Conservation (phyloP, 2,113 vertebrate species). For the Mustela lutreola region DNA sequence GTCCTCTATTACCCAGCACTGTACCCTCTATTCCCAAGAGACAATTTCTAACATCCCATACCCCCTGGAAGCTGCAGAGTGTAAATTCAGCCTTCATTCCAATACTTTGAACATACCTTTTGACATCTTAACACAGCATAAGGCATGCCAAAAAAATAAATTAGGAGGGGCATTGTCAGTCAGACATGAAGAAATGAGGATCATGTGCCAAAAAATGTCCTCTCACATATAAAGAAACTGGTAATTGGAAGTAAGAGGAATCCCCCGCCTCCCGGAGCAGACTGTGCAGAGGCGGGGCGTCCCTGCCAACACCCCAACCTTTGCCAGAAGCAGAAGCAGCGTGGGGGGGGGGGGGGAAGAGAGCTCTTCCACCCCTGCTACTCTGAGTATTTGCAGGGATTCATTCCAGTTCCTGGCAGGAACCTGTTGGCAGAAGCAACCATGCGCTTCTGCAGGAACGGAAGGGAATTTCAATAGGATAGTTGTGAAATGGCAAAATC, state of each 20-base stretch:
- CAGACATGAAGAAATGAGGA: constrained; percentile 59
- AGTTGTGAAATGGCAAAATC: constrained; percentile 29
- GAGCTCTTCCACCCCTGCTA: constrained; percentile 44
- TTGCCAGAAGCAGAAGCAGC: constrained; percentile 63
- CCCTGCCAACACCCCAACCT: constrained; percentile 68
- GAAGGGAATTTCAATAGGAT: constrained; percentile 51
- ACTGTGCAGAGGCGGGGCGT: constrained; percentile 74
- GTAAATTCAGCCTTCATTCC: constrained; percentile 30
- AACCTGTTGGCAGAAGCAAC: constrained; percentile 24
- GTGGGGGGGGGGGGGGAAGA: constrained; percentile 56
- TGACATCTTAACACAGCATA: constrained; percentile 76
- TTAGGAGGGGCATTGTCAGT: constrained; percentile 62
- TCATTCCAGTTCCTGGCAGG: constrained; percentile 59
- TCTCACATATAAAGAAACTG: constrained; percentile 71
- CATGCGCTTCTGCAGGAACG: background rate
- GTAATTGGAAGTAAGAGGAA: constrained; percentile 79
- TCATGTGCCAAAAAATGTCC: constrained; percentile 70
- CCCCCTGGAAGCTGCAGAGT: background rate
- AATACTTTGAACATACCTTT: constrained; percentile 17
- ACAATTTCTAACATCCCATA: background rate
- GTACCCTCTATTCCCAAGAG: background rate
- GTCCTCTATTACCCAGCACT: background rate
- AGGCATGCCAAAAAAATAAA: constrained; percentile 75
- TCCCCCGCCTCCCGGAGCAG: constrained; percentile 75
- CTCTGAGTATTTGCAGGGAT: constrained; percentile 47